Evolutionary conservation across 2,113 vertebrate genomes (phyloP), one percentile per base, ranked within the genome.

Genomic region (Eonycteris spelaea): DNA sequence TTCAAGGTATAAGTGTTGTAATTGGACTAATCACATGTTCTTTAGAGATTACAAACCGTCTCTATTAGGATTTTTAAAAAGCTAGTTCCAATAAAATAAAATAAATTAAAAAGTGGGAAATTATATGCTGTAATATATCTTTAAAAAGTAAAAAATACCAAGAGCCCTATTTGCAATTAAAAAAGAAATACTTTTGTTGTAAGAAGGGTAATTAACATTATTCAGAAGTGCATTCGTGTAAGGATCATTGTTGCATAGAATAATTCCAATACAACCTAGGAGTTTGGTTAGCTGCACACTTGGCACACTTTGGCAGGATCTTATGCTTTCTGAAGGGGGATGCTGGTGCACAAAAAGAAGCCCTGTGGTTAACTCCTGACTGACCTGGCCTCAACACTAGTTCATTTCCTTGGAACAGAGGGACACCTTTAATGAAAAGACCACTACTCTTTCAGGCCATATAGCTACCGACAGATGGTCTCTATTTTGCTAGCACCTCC

Each of bases 241-340:
- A 98, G 97, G 98, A 96, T 99, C 97, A 98, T 98, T 99, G 99
- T 99, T 99, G 99, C 99, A 99, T 99, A 99, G 99, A 99, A 98
- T 99, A 98, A 99, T 99, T 99, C 98, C 98, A 99, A 99, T 98
- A 98, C 97, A 99, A 99, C 96, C 95, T 97, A 99, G 98, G 98
- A 98, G 98, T 99, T 98, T 98, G 97, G 97, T 98, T 98, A 97
- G 98, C 98, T 96, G 96, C 95, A 97, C 98, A 97, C 98, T 99
- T 99, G 99, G 99, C 99, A 99, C 99, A 96, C 97, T 98, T 98
- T 96, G 98, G 95, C 98, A 98, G 98, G 97, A 95, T 97, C 96
- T 97, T 97, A 91, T 93, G 43, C 87, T 95, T 77, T 97, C 96
- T 94, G 78, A 85, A 91, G 71, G 79, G 92, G 51, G 88, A 86